A percentile compares a stretch with the other conserved stretches of the same genome.
Evolutionary conservation across 2,113 vertebrate species (phyloP).

Genomic region (Danionella cerebrum): DNA sequence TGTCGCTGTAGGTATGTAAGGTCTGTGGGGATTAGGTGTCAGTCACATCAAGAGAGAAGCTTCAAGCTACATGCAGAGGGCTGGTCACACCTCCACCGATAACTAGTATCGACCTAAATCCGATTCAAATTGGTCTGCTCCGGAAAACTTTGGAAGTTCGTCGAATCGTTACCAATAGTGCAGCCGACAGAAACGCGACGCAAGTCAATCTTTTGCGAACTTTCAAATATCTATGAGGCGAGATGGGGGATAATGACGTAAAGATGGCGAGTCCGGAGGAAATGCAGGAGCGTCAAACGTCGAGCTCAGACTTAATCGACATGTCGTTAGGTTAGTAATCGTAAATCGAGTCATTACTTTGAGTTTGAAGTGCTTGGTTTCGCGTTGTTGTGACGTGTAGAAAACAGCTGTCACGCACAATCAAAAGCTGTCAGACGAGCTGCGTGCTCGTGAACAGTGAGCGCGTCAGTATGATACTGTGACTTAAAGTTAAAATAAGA

Average conservation of each 20-base stretch:
- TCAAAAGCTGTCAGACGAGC: slow-evolving; percentile 8
- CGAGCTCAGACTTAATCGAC: slow-evolving; percentile 47
- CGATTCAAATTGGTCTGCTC: too few relatives aligned
- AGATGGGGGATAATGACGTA: slow-evolving; percentile 38
- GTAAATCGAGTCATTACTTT: not conserved
- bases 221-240: not conserved
- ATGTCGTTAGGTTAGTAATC: slow-evolving; percentile 48
- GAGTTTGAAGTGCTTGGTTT: not conserved
- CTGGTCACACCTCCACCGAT: too few relatives aligned
- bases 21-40: too few relatives aligned
- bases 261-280: slow-evolving; percentile 20
- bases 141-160: too few relatives aligned
- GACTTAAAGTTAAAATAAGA: too few relatives aligned
- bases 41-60: too few relatives aligned
- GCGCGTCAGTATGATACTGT: too few relatives aligned
- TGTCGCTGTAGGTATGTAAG: too few relatives aligned
- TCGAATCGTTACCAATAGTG: too few relatives aligned
- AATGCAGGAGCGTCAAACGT: slow-evolving; percentile 24
- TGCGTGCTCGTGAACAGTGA: not conserved
- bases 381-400: not conserved
- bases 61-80: too few relatives aligned
- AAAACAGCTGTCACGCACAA: slow-evolving; percentile 4
- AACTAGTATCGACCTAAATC: too few relatives aligned
- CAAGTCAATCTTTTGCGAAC: not conserved
- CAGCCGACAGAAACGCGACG: not conserved